phyloP scores from a whole-genome alignment of 2,113 vertebrate species.

The Prochilodus magdalenae region DNA sequence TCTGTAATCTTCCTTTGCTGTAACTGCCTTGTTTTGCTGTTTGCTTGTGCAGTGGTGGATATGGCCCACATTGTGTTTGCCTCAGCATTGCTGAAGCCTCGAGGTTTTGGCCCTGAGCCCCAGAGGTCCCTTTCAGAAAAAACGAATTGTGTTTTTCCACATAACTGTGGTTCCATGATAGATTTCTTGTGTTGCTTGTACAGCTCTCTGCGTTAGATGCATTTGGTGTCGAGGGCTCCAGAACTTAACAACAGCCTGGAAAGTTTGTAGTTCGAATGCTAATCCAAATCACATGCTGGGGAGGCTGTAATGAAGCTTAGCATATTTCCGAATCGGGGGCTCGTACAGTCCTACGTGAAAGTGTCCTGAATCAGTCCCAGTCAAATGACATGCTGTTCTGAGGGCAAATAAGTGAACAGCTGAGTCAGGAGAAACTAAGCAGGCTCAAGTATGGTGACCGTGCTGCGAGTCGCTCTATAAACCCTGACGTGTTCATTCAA shows the following conservation, averaged over 20 bases:
- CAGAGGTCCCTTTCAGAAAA: not conserved
- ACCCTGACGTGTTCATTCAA: too few relatives aligned
- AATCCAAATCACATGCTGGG: not conserved
- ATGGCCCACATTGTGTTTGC: not conserved
- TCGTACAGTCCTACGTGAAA: too few relatives aligned
- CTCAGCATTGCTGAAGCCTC: conserved; percentile 4
- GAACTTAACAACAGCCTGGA: not conserved
- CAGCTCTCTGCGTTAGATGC: not conserved
- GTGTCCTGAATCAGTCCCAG: too few relatives aligned
- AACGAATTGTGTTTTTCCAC: not conserved
- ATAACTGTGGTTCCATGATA: conserved; percentile 15
- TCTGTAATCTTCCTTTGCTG: not conserved
- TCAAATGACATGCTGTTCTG: too few relatives aligned
- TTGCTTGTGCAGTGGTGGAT: not conserved
- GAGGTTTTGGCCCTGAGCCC: not conserved
- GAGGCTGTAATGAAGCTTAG: too few relatives aligned
- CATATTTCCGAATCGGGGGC: too few relatives aligned
- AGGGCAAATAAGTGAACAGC: too few relatives aligned
- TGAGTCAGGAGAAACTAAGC: too few relatives aligned
- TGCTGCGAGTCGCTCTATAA: too few relatives aligned
- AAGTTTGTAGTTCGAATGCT: not conserved
- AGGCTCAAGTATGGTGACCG: too few relatives aligned
- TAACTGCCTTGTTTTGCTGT: too few relatives aligned
- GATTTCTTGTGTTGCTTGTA: not conserved
- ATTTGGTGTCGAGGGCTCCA: not conserved